Evolutionary conservation across 1,140 invertebrate genomes (phyloP), one percentile per base, ranked within the genome.

Genomic region (Antheraea pernyi): DNA sequence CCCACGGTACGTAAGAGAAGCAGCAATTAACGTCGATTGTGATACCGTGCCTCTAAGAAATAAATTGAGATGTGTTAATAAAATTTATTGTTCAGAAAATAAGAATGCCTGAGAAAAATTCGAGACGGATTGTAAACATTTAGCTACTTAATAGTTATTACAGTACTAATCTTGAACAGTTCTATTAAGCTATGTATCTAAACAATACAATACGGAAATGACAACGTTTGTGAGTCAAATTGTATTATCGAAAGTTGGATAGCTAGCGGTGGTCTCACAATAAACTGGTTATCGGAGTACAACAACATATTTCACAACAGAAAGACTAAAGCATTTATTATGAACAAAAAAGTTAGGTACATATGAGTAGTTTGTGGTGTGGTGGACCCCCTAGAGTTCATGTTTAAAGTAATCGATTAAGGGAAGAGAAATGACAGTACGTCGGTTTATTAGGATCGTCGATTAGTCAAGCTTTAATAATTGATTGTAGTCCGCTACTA

Each of bases 331-430:
- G 83, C 78, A 85, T 85, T 87, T 83, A 86, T 87, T 79, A 81
- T 80, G 68, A 74, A 81, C 75, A 83, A 82, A 82, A 84, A 81
- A 72, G 78, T 78, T 81, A 69, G 67, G 68, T 68, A 68, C 65
- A 62, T 69, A 71, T 71, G 74, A 72, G 72, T 81, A 79, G 76
- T 75, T 71, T 77, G 75, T 69, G 76, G 68, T 69, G 79, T 82
- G 77, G 76, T 68, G 77, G 88, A 87, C 87, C 88, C 88, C 88
- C 87, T 89, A 85, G 79, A 84, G 88, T 70, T 86, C 77, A 84
- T 86, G 84, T 84, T 88, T 89, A 81, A 86, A 90, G 81, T 90
- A 89, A 90, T 89, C 89, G 88, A 91, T 91, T 89, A 90, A 83
- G 78, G 84, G 81, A 91, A 89, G 89, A 91, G 88, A 91, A 91